Base-by-base conservation (phyloP, 2,113 vertebrate genomes). In the Arvicanthis niloticus region DNA sequence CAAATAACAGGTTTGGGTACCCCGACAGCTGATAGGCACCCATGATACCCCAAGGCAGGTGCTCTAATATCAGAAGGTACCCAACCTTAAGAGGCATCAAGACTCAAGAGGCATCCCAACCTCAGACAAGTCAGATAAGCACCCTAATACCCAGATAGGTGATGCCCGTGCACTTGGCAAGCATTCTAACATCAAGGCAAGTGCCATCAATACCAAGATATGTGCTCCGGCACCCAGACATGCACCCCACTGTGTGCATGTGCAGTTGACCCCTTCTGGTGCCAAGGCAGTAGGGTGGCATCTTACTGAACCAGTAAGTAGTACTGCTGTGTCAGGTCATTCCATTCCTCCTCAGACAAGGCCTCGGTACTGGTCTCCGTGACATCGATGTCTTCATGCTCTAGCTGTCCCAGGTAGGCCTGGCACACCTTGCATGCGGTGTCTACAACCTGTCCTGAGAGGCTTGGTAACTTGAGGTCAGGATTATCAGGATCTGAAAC, bases 301-400 rank as follows among this genome's bases (percentile, higher is more conserved):
- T 48, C 98, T 97, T 96, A 98, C 98, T 96, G 98, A 21, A 97
- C 15, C 24, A 98, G 97, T 7, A 81, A 42, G 91, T 98, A 98
- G 93, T 98, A 98, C 60, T 98, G 96, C 89, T 94, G 76, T 13
- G 76, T 97, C 75, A 98, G 96, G 8, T 97, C 93, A 1, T 42
- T 75, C 98, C 98, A 98, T 82, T 98, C 94, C 0, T 62, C 91
- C 77, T 98, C 98, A 0, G 96, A 96, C 62, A 98, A 95, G n/a
- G 15, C 62, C 45, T 48, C 5, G 10, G 51, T 0, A 11, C 62
- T 3, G 2, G 65, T 70, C 51, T 53, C 56, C 0, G 72, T 1
- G 5, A 68, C 1, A 0, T 98, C 98, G 0, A 98, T 96, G 89
- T 98, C 98, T n/a, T 91, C 60, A 0, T 98, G 98, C 65, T 96